These are phyloP conservation scores for Muntiacus muntjak DNA, from an alignment of 2,113 vertebrate species.

Conservation along the genomic window DNA sequence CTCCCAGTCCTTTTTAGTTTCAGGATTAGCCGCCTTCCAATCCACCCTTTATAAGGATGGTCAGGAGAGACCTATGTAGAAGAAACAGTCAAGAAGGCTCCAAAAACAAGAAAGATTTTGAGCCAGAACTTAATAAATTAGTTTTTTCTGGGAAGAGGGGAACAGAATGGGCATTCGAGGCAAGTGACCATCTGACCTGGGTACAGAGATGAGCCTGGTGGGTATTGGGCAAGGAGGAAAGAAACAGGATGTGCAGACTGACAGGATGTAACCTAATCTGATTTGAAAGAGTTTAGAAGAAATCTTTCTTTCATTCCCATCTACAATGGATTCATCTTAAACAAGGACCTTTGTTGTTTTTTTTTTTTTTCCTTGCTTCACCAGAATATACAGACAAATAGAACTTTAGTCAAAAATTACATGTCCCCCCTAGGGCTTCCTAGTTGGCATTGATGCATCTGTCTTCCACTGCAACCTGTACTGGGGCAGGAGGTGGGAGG, in stretches of 20 bases:
- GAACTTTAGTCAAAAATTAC: neutral
- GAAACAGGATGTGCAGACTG: neutral
- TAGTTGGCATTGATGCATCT: neutral
- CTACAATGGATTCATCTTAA: neutral
- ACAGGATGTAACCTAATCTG: neutral
- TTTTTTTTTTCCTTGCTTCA: neutral
- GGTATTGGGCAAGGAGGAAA: neutral
- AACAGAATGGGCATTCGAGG: neutral
- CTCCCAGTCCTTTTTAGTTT: neutral
- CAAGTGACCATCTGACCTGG: neutral
- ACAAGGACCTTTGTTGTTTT: neutral
- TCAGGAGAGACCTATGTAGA: neutral
- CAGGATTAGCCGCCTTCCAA: neutral
- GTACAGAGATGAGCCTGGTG: neutral
- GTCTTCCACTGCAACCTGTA: neutral
- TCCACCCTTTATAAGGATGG: neutral
- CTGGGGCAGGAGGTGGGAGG: neutral
- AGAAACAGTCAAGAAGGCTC: neutral
- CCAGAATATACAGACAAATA: neutral
- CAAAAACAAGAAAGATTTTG: neutral
- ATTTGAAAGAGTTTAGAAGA: neutral
- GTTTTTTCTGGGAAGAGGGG: neutral
- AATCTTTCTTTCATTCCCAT: neutral
- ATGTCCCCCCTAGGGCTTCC: neutral
- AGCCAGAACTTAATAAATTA: neutral